Percentiles rank a stretch among this genome's conserved stretches.
Conservation (phyloP, 2,888 invertebrate genomes). For the Prosapia bicincta region DNA sequence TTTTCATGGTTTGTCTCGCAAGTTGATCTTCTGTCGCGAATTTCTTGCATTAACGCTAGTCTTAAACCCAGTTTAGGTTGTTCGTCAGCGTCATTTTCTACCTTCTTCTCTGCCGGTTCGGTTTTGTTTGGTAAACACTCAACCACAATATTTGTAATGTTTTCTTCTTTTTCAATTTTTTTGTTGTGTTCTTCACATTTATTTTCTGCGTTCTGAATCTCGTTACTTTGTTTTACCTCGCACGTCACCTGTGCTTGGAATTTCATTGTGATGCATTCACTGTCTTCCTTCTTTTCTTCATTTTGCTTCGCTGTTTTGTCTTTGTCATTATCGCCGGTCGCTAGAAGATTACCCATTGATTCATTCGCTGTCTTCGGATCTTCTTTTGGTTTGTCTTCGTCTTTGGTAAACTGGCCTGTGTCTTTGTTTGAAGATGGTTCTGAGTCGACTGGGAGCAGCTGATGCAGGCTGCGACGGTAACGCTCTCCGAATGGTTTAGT, state of each 20-base stretch:
- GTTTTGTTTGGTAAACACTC: background rate
- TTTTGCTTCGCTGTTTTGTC: background rate
- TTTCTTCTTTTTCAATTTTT: background rate
- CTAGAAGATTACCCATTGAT: background rate
- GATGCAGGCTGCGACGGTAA: slow-evolving; percentile 25
- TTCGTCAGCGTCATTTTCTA: background rate
- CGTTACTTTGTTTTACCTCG: background rate
- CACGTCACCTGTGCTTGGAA: background rate
- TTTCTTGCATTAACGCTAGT: background rate
- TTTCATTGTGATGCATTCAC: background rate
- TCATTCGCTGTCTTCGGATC: background rate
- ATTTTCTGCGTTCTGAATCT: background rate
- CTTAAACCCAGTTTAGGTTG: background rate
- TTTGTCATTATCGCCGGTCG: background rate
- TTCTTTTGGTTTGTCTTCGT: background rate
- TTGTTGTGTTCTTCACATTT: background rate
- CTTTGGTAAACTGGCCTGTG: background rate
- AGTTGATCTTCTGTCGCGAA: background rate
- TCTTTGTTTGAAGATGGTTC: background rate
- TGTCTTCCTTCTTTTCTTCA: background rate
- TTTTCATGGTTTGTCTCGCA: background rate
- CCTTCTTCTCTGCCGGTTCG: background rate
- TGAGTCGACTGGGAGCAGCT: slow-evolving; percentile 4
- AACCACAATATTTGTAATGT: background rate
- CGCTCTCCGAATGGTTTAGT: slow-evolving; percentile 34